phyloP scores from a whole-genome alignment of 2,888 invertebrate genomes.

The Pardosa pseudoannulata region DNA sequence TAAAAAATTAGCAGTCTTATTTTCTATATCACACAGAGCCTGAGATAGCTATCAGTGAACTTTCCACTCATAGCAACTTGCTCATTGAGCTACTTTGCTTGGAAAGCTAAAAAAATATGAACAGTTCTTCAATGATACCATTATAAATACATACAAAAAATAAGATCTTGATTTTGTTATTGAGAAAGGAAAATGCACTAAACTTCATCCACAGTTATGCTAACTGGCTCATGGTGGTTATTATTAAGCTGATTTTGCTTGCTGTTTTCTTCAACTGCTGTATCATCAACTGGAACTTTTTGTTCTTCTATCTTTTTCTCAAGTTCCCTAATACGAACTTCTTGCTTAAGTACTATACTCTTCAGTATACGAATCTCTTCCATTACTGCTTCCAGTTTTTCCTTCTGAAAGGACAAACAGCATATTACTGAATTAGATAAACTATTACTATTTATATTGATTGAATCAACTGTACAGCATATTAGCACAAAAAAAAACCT shows the following conservation, averaged over 20 bases:
- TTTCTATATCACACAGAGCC: slow-evolving; percentile 48
- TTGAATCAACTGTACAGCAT: no score
- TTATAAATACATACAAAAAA: slow-evolving; percentile 43
- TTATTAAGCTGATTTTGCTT: slow-evolving; percentile 63
- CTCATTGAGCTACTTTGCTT: slow-evolving; percentile 39
- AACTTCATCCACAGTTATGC: slow-evolving; percentile 55
- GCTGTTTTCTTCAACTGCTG: slow-evolving; percentile 29
- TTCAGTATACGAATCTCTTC: slow-evolving; percentile 91
- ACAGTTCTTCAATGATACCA: not conserved
- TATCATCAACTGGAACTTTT: slow-evolving; percentile 5
- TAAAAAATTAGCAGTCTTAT: slow-evolving; percentile 43
- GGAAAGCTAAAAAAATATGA: slow-evolving; percentile 33
- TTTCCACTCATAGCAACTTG: slow-evolving; percentile 38
- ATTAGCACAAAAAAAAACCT: no score
- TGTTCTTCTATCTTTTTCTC: slow-evolving; percentile 80
- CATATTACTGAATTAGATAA: no score
- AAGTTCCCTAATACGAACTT: slow-evolving; percentile 88
- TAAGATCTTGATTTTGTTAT: slow-evolving; percentile 12
- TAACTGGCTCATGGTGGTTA: slow-evolving; percentile 45
- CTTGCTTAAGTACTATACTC: slow-evolving; percentile 94
- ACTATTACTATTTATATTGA: no score
- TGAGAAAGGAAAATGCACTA: slow-evolving; percentile 5
- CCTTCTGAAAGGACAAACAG: slow-evolving; percentile 49
- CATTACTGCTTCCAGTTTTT: slow-evolving; percentile 86
- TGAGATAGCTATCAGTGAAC: slow-evolving; percentile 46